A percentile compares a stretch with the other conserved stretches of the same genome.
Evolutionary conservation across 2,797 vertebrate species (phyloP).

Genomic region (Fundulus diaphanus): DNA sequence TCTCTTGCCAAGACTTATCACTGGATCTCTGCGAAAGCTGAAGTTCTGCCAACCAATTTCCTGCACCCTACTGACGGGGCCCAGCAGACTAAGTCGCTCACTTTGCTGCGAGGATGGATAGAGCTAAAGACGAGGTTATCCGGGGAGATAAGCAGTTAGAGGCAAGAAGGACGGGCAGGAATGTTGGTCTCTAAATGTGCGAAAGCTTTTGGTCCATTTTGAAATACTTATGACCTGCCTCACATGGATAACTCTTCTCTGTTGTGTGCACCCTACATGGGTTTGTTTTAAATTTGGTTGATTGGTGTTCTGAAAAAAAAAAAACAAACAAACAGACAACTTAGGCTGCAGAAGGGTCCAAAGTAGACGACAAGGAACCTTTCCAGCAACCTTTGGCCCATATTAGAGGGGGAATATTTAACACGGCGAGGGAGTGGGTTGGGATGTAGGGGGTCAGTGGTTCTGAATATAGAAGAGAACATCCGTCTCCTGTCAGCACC

Average conservation of each 20-base stretch:
- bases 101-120: background rate
- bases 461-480: constrained; percentile 24
- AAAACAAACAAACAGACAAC: no score
- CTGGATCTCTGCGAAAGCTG: background rate
- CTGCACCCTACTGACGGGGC: constrained; percentile 4
- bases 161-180: no score
- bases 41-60: background rate
- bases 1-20: background rate
- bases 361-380: background rate
- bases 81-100: background rate
- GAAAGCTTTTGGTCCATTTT: no score
- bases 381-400: background rate
- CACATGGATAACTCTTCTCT: no score
- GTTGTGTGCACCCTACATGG: no score
- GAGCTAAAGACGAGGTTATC: no score
- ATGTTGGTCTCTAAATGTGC: no score
- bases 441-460: constrained; percentile 24
- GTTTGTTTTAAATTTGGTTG: no score
- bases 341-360: background rate
- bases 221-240: no score
- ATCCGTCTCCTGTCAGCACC: constrained; percentile 33
- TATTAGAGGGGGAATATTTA: constrained; percentile 14
- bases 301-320: no score
- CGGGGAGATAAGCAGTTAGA: no score
- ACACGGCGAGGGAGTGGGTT: constrained; percentile 3